Percentiles rank a stretch among this genome's conserved stretches.
Conservation (phyloP, 2,888 invertebrate genomes). For the Rhagophthalmus giganteus region DNA sequence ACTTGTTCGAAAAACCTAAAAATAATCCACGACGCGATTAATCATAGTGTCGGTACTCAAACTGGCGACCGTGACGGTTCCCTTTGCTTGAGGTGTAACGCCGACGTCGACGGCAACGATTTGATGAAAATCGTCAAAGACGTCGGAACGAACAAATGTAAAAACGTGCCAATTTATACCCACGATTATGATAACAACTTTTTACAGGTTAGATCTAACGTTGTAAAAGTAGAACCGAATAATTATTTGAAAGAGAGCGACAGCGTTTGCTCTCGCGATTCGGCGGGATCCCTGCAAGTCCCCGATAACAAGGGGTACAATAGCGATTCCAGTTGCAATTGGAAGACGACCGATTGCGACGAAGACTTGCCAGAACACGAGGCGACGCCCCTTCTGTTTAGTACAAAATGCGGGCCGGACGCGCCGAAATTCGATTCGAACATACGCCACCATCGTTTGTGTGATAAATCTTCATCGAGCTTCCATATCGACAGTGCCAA, state of each 20-base stretch:
- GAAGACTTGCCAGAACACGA: conserved; percentile 4
- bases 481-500: conserved; percentile 42
- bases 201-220: conserved; percentile 20
- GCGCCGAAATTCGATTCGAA: background rate
- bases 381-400: background rate
- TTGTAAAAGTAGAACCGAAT: conserved; percentile 50
- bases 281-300: too few relatives aligned
- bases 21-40: conserved; percentile 60
- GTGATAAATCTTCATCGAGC: conserved; percentile 35
- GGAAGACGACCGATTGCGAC: background rate
- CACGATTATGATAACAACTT: conserved; percentile 31
- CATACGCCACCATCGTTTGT: conserved; percentile 35
- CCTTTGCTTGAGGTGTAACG: conserved; percentile 66
- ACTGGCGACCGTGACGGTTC: conserved; percentile 62
- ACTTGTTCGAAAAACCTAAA: conserved; percentile 65
- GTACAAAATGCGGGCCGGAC: background rate
- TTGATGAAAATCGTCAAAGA: conserved; percentile 42
- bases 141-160: conserved; percentile 35
- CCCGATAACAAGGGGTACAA: background rate
- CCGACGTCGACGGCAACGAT: conserved; percentile 38
- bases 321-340: background rate
- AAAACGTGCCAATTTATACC: conserved; percentile 37
- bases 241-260: conserved; percentile 44
- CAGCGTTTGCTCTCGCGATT: background rate
- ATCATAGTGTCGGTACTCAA: conserved; percentile 66